Base-by-base conservation (phyloP, 2,113 vertebrate species). In the Lethenteron camtschaticum region DNA sequence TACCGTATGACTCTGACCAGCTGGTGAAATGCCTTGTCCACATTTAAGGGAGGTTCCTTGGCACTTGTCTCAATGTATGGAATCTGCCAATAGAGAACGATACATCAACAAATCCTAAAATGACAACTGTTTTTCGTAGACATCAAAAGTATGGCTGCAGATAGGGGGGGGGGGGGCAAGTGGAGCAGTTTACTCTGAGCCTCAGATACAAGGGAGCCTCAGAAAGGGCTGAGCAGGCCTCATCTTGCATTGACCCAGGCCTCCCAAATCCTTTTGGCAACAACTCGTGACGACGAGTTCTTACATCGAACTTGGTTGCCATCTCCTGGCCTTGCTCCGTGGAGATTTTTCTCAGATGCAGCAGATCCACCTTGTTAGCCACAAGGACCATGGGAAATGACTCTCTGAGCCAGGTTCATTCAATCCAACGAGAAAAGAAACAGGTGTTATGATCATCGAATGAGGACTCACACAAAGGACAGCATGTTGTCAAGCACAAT, bases 41-140 rank as follows among this genome's bases (percentile, higher is more conserved):
- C 94, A 0, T 99, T 99, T 76, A 94, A 85, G 56, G 94, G 90
- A 1, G 94, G 94, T 76, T 97, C 94, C 83, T 97, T 99, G 79
- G 92, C 94, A 71, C 92, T 97, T 9, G 91, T 99, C 83, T 99
- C 94, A 76, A 99, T 97, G 76, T 97, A 99, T 0, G 89, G 90
- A 78, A 99, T 97, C 94, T 99, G 77, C 68, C 80, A 41, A 41
- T 41, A 41, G 41, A 41, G 41, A 41, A 7, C 41, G 41, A 41
- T 6, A 41, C 41, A 41, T 41, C 41, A 5, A 41, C 1, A 41
- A 41, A 41, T 41, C 6, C 4, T 41, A 41, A 41, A 24, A 3
- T 24, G 3, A 24, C 2, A 24, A 24, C 57, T 41, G 1, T 41
- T 41, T 41, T 41, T 41, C 41, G 5, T 41, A 41, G 41, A 41